Base-by-base conservation (phyloP, 1,140 invertebrate species). In the Lasioglossum baleicum region DNA sequence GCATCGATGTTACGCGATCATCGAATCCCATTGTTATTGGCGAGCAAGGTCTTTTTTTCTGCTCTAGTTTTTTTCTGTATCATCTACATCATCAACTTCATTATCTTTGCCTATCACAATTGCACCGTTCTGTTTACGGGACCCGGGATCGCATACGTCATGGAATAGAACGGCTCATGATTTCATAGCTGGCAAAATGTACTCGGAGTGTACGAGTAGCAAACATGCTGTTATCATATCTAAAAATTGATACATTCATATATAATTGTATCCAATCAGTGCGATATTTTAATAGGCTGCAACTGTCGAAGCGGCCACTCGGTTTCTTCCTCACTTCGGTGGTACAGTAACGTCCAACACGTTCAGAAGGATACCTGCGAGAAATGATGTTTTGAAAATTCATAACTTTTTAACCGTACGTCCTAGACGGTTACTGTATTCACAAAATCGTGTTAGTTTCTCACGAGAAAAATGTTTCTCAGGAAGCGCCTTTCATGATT, bases 361-460 rank as follows among this genome's bases (percentile, higher is more conserved):
- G 69, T 75, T 77, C 67, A 58, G 6, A 40, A 73, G 66, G 31
- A 42, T 51, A 20, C 7, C 26, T 60, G 74, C 58, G 63, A 83
- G 80, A 61, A 79, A 75, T 67, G 44, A 72, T 66, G 40, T 83
- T 83, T 35, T 15, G 56, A 78, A 80, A 77, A 78, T 71, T 63
- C n/a, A 90, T 91, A 90, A 78, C 86, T 87, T 68, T 42, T 60
- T 60, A 88, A 88, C 58, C 51, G 67, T 75, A 15, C 5, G 20
- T 68, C 44, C 6, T 60, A 75, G 13, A 2, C 10, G 26, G 31
- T 84, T 53, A 85, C 80, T 85, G 74, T 67, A 77, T 79, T 77
- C 84, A 87, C 83, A 90, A 88, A 88, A 89, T 90, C 89, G 90
- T 87, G 51, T 86, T 78, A 90, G 81, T 88, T 88, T 90, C 86